Base-by-base conservation (phyloP, 2,888 invertebrate species). In the Pogonocherus hispidulus region DNA sequence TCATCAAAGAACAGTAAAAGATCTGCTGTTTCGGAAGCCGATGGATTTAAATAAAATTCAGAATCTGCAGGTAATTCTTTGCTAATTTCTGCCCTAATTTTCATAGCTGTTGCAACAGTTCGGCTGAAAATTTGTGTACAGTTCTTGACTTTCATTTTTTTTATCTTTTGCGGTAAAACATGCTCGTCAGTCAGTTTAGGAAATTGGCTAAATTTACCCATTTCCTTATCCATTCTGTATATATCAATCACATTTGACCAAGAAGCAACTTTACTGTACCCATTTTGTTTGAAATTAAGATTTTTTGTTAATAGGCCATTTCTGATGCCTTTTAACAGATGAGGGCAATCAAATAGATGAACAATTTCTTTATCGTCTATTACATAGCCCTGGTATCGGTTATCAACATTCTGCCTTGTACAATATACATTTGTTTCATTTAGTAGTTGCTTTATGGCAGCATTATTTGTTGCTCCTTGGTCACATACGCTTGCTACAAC, bases 401-500 rank as follows among this genome's bases (percentile, higher is more conserved):
- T 71, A 8, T 73, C 60, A 44, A 64, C 19, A 8, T 51, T 55
- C 6, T 69, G n/a, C 41, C 20, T 35, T 11, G 64, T 8, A 49
- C 63, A 71, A n/a, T 73, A 44, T 9, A 14, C 60, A 14, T 66
- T 44, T 6, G 70, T 73, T 6, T 75, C 70, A 20, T 66, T 64
- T 20, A 72, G 23, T 27, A 76, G 64, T 8, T n/a, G 19, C 46
- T 69, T 77, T 54, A 79, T 72, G 5, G 76, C 77, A 20, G 73
- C 66, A 51, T 47, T 52, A 70, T 80, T 81, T 14, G 73, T 74
- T 2, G 75, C 56, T 14, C 78, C 80, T 64, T 80, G 80, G 64
- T 81, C 80, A 70, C 72, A 79, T 37, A 80, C 69, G 3, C 78
- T 78, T 9, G 78, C 78, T n/a, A 79, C 68, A 23, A 79, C 63